phyloP scores from a whole-genome alignment of 92 coral and sea anemone genomes.

The Palythoa caribaeorum region DNA sequence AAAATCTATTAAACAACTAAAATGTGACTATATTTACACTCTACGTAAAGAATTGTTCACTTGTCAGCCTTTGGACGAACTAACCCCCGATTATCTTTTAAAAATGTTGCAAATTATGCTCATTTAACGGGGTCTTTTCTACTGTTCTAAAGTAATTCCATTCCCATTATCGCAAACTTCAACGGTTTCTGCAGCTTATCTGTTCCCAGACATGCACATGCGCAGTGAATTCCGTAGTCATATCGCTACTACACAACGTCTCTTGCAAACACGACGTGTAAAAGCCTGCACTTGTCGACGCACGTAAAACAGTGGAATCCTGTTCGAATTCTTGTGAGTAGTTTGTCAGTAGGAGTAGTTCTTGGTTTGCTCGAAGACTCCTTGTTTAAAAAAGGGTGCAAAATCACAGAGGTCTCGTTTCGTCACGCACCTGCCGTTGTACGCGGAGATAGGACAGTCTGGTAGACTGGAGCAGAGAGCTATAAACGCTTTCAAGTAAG shows the following conservation, averaged over 20 bases:
- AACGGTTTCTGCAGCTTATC: too few relatives aligned
- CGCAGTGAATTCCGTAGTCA: not conserved
- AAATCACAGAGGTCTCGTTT: slow-evolving; percentile 96
- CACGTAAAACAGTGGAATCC: not conserved
- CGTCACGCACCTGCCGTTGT: slow-evolving; percentile 81
- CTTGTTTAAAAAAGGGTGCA: slow-evolving; percentile 97
- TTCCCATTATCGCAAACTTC: too few relatives aligned
- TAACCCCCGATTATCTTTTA: not conserved
- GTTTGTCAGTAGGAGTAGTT: slow-evolving; percentile 71
- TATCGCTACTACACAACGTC: too few relatives aligned
- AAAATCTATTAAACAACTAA: not conserved
- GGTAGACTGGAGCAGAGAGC: slow-evolving; percentile 86
- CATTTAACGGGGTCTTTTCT: too few relatives aligned
- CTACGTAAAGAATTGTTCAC: not conserved
- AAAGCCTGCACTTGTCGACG: not conserved
- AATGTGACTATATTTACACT: not conserved
- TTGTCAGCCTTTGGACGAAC: not conserved
- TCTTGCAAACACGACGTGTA: not conserved
- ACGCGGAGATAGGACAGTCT: slow-evolving; percentile 91
- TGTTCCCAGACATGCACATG: too few relatives aligned
- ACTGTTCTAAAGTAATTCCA: too few relatives aligned
- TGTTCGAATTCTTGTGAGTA: not conserved
- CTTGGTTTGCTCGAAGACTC: slow-evolving; percentile 96
- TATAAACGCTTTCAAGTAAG: slow-evolving; percentile 87
- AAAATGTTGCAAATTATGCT: too few relatives aligned